Conservation (phyloP, 2,888 invertebrate genomes). For the Hymenopus coronatus region DNA sequence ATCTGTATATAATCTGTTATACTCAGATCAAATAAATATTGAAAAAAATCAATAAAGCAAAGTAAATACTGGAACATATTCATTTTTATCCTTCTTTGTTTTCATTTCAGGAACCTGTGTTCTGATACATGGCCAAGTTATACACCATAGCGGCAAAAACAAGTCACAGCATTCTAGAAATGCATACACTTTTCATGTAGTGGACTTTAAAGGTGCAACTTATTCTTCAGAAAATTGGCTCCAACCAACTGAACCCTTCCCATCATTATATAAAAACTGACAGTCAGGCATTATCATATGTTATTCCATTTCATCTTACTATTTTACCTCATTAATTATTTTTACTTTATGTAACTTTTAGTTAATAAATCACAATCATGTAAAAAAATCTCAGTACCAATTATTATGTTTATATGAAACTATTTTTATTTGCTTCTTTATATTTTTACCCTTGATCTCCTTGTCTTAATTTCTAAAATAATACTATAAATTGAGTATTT, state of each 20-base stretch:
- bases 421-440: too few species aligned
- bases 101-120: slow-evolving; percentile 71
- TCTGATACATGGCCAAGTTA: slow-evolving; percentile 87
- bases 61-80: not conserved
- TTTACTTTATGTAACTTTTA: not conserved
- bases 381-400: not conserved
- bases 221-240: slow-evolving; percentile 87
- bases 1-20: too few species aligned
- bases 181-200: slow-evolving; percentile 93
- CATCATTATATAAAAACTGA: slow-evolving; percentile 57
- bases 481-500: too few species aligned
- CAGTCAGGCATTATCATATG: not conserved
- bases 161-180: slow-evolving; percentile 79
- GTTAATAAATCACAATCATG: not conserved
- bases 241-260: slow-evolving; percentile 71
- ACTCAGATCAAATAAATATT: too few species aligned
- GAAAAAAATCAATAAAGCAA: too few species aligned
- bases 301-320: not conserved
- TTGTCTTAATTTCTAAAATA: too few species aligned
- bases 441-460: too few species aligned
- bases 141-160: slow-evolving; percentile 89
- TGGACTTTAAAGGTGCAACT: slow-evolving; percentile 71
- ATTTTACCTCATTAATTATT: slow-evolving; percentile 1
- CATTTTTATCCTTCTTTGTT: not conserved
- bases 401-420: too few species aligned